Conservation (phyloP, 2,888 invertebrate genomes). For the Notodonta dromedarius region DNA sequence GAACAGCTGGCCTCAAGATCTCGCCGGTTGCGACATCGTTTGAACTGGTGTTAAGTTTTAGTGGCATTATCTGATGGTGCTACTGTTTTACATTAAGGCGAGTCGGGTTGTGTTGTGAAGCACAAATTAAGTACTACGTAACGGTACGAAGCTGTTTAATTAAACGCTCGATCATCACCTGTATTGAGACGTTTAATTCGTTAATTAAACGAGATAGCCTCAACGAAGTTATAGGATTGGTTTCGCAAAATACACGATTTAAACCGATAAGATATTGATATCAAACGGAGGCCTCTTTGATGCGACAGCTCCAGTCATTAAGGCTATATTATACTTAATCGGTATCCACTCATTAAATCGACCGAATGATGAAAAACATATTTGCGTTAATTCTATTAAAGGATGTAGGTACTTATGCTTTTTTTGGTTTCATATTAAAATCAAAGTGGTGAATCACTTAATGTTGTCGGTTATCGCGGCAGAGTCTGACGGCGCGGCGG, state of each 20-base stretch:
- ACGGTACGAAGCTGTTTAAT: no score
- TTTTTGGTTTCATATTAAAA: background rate
- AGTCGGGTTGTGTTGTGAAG: background rate
- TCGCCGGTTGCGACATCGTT: background rate
- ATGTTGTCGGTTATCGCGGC: background rate
- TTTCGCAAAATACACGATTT: no score
- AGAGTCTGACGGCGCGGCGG: background rate
- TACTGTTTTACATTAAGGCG: background rate
- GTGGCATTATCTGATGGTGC: constrained; percentile 1
- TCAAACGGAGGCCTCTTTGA: background rate
- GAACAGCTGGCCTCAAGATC: background rate
- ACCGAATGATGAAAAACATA: background rate
- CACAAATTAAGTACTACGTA: background rate
- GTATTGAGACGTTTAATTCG: no score
- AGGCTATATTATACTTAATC: background rate
- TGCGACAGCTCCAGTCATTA: background rate
- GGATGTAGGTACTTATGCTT: background rate
- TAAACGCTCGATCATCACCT: no score
- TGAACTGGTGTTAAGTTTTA: background rate
- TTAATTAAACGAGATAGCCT: no score
- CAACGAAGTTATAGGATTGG: no score
- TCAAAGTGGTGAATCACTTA: constrained; percentile 1
- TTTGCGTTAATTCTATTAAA: background rate
- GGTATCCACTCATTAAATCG: background rate
- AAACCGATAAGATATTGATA: background rate